A percentile compares a stretch with the other conserved stretches of the same genome.
Evolutionary conservation across 2,888 invertebrate genomes (phyloP).

Genomic region (Drosophila falleni): DNA sequence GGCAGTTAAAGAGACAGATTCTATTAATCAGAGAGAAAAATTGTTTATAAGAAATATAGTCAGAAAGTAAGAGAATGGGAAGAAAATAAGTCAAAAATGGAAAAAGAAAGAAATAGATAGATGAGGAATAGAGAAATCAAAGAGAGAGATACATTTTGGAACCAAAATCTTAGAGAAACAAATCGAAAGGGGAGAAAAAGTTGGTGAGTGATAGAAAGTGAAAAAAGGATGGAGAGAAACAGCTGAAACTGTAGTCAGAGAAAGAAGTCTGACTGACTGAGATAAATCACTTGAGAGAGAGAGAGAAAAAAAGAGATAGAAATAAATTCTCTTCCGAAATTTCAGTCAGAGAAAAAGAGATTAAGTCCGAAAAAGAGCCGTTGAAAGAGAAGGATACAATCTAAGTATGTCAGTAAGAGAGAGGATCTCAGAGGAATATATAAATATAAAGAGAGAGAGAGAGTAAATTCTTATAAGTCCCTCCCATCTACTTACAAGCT

Average conservation of each 20-base stretch:
- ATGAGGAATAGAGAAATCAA: background rate
- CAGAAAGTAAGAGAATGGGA: background rate
- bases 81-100: background rate
- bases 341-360: too few relatives aligned
- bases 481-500: slow-evolving; percentile 84
- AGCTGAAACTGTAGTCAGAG: too few relatives aligned
- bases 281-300: background rate
- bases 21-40: background rate
- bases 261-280: too few relatives aligned
- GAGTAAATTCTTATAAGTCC: background rate
- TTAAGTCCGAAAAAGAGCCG: too few relatives aligned
- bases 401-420: too few relatives aligned
- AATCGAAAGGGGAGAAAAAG: background rate
- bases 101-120: background rate
- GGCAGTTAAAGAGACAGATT: background rate
- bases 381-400: too few relatives aligned
- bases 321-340: too few relatives aligned
- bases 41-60: too few relatives aligned
- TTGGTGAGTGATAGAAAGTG: too few relatives aligned
- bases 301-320: background rate
- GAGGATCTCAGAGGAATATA: background rate
- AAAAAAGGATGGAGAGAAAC: too few relatives aligned
- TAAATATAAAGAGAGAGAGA: background rate
- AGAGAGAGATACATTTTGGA: background rate
- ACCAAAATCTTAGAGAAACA: background rate